phyloP scores from a whole-genome alignment of 2,888 invertebrate genomes.

The Diloba caeruleocephala region DNA sequence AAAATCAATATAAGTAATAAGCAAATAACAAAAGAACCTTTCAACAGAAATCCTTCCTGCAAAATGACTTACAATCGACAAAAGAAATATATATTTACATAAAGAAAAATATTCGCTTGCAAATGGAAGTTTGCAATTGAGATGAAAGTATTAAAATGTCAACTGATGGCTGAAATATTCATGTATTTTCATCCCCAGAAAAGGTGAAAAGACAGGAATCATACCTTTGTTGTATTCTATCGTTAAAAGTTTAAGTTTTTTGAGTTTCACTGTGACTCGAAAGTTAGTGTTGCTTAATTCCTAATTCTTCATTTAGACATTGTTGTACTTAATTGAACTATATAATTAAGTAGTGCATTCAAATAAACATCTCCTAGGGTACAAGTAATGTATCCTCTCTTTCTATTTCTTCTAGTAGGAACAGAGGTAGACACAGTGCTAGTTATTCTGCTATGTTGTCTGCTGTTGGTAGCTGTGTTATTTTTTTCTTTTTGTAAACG shows the following conservation, averaged over 20 bases:
- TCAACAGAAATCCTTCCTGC: background rate
- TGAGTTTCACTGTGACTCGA: too few relatives aligned
- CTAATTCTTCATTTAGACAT: too few relatives aligned
- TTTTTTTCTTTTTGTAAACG: too few relatives aligned
- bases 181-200: slow-evolving; percentile 3
- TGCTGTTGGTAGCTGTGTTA: too few relatives aligned
- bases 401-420: too few relatives aligned
- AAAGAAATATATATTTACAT: background rate
- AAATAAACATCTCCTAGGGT: too few relatives aligned
- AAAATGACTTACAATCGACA: background rate
- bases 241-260: background rate
- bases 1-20: background rate
- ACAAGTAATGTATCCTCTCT: too few relatives aligned
- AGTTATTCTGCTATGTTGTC: too few relatives aligned
- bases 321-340: too few relatives aligned
- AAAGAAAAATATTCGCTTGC: background rate
- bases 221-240: background rate
- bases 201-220: background rate
- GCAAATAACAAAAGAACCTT: background rate
- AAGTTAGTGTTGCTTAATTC: too few relatives aligned
- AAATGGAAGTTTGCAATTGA: slow-evolving; percentile 6
- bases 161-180: slow-evolving; percentile 1
- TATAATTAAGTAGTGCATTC: too few relatives aligned
- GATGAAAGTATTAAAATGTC: slow-evolving; percentile 10
- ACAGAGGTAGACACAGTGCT: too few relatives aligned